Conservation (phyloP, 1,140 invertebrate species). For the Berghia stephanieae region DNA sequence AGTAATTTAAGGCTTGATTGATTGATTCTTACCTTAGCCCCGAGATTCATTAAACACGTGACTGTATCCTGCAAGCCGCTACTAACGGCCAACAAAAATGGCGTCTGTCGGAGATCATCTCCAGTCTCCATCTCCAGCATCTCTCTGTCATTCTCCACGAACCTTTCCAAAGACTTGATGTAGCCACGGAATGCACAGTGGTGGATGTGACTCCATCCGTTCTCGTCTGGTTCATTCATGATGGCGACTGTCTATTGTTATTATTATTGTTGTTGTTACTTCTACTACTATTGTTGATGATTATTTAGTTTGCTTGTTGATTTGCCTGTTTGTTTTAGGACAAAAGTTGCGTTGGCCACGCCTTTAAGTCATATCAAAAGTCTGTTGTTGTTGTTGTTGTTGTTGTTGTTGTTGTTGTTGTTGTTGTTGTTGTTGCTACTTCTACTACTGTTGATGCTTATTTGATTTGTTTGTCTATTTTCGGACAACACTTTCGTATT, state of each 20-base stretch:
- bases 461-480: no score
- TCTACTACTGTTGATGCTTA: no score
- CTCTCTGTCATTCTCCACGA: constrained; percentile 52
- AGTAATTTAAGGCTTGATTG: no score
- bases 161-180: constrained; percentile 60
- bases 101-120: constrained; percentile 59
- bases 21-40: constrained; percentile 49
- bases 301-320: neutral
- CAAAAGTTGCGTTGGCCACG: no score
- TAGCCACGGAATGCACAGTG: constrained; percentile 60
- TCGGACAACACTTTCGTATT: no score
- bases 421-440: neutral
- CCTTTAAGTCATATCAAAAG: neutral
- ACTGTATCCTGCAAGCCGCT: constrained; percentile 59
- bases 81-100: constrained; percentile 61
- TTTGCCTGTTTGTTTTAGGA: neutral
- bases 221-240: constrained; percentile 60
- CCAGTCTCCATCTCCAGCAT: constrained; percentile 61
- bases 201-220: constrained; percentile 64
- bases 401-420: neutral
- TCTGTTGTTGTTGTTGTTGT: neutral
- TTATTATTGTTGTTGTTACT: neutral
- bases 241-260: neutral
- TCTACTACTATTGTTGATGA: neutral
- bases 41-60: constrained; percentile 50